A percentile compares a stretch with the other conserved stretches of the same genome.
phyloP scores from a whole-genome alignment of 1,140 invertebrate species.

The Octopus bimaculoides region DNA sequence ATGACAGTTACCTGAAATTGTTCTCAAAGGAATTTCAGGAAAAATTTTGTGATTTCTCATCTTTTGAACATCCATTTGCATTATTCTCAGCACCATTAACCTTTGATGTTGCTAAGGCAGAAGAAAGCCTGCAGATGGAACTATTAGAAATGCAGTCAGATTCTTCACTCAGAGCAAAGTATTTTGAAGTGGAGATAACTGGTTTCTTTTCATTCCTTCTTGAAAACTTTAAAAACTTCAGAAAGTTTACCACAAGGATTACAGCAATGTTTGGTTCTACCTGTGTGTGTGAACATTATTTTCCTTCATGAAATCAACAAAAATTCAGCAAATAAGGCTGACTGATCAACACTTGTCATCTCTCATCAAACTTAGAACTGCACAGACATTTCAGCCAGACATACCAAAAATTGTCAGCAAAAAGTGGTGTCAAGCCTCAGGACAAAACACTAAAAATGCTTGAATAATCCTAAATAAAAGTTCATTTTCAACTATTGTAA shows the following conservation, averaged over 20 bases:
- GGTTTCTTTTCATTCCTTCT: not conserved
- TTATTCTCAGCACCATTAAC: conserved; percentile 17
- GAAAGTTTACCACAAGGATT: conserved; percentile 18
- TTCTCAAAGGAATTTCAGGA: conserved; percentile 20
- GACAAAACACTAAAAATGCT: conserved; percentile 1
- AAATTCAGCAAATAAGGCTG: not conserved
- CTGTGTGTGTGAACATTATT: conserved; percentile 4
- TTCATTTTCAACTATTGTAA: not conserved
- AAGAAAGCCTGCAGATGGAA: conserved; percentile 8
- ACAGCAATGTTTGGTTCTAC: conserved; percentile 14
- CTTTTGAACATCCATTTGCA: conserved; percentile 20
- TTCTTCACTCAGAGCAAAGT: conserved; percentile 19
- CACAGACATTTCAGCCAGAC: conserved; percentile 9
- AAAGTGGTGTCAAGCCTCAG: not conserved
- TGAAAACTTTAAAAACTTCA: conserved; percentile 17
- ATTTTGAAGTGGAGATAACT: conserved; percentile 3
- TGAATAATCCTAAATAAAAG: not conserved
- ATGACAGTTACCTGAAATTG: conserved; percentile 18
- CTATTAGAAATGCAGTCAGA: conserved; percentile 18
- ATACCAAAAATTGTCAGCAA: conserved; percentile 8
- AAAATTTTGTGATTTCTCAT: conserved; percentile 22
- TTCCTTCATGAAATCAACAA: not conserved
- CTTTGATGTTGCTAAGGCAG: conserved; percentile 14
- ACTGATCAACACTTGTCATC: conserved; percentile 6
- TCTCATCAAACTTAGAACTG: not conserved